Evolutionary conservation across 1,140 invertebrate species (phyloP).

Genomic region (Dreissena rostriformis): DNA sequence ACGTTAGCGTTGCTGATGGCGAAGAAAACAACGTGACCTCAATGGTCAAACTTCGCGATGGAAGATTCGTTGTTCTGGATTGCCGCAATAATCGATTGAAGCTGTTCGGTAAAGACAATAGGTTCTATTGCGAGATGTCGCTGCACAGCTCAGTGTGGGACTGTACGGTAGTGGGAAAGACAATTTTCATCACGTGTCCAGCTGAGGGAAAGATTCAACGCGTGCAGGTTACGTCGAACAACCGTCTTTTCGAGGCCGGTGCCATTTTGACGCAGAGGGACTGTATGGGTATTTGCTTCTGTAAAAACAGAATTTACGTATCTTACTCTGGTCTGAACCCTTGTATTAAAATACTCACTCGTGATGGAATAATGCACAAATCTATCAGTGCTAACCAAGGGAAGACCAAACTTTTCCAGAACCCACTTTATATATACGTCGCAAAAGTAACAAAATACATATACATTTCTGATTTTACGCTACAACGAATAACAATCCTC

Average conservation of each 20-base stretch:
- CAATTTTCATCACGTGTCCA: constrained; percentile 28
- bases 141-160: constrained; percentile 26
- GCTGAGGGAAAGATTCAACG: constrained; percentile 29
- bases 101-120: constrained; percentile 12
- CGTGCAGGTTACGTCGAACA: not conserved
- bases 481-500: constrained; percentile 16
- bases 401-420: constrained; percentile 9
- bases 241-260: constrained; percentile 9
- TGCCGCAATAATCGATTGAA: constrained; percentile 9
- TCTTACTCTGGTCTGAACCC: constrained; percentile 14
- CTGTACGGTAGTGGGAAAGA: not conserved
- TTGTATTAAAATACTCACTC: constrained; percentile 17
- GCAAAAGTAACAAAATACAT: constrained; percentile 16
- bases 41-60: constrained; percentile 3
- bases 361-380: constrained; percentile 32
- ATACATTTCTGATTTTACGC: constrained; percentile 27
- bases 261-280: constrained; percentile 38
- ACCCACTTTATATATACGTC: constrained; percentile 30
- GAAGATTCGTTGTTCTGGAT: constrained; percentile 12
- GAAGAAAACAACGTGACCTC: constrained; percentile 4
- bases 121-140: not conserved
- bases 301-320: constrained; percentile 12
- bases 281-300: constrained; percentile 15
- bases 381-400: not conserved
- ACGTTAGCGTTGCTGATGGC: not conserved